These are phyloP conservation scores for Larimichthys polyactis DNA, from an alignment of 2,113 vertebrate genomes.

Conservation along the genomic window DNA sequence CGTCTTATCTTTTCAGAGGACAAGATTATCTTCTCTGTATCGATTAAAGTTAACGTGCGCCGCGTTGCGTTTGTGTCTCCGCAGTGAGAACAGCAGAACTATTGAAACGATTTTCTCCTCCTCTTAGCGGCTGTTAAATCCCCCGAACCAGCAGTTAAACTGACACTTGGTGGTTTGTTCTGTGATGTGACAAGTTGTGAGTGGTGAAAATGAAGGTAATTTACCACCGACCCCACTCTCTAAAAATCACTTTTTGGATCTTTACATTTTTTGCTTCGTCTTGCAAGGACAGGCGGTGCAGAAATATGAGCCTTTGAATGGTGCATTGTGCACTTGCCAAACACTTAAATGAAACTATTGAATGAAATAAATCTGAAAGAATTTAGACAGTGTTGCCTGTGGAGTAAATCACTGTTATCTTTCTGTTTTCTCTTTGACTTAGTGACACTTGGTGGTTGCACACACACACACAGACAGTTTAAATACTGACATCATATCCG, in stretches of 20 bases:
- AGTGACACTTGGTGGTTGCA: neutral
- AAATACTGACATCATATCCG: no score
- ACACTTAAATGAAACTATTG: neutral
- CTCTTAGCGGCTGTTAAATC: neutral
- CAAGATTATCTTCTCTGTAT: constrained; percentile 51
- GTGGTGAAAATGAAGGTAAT: neutral
- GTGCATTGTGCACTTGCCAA: neutral
- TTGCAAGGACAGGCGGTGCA: neutral
- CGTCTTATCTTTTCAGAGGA: constrained; percentile 54
- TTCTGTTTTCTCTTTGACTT: neutral
- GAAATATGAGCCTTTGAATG: neutral
- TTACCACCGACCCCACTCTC: no score
- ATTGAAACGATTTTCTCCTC: neutral
- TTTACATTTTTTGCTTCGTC: no score
- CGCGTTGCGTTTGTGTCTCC: neutral
- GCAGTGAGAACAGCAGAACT: neutral
- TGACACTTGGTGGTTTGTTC: neutral
- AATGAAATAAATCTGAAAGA: neutral
- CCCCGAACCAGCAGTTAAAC: neutral
- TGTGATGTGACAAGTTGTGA: neutral
- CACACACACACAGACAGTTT: no score
- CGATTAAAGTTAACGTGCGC: constrained; percentile 32
- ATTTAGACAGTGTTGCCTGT: neutral
- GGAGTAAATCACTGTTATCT: neutral
- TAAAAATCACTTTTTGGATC: neutral